Evolutionary conservation across 2,888 invertebrate species (phyloP).

Genomic region (Cephus runcator): DNA sequence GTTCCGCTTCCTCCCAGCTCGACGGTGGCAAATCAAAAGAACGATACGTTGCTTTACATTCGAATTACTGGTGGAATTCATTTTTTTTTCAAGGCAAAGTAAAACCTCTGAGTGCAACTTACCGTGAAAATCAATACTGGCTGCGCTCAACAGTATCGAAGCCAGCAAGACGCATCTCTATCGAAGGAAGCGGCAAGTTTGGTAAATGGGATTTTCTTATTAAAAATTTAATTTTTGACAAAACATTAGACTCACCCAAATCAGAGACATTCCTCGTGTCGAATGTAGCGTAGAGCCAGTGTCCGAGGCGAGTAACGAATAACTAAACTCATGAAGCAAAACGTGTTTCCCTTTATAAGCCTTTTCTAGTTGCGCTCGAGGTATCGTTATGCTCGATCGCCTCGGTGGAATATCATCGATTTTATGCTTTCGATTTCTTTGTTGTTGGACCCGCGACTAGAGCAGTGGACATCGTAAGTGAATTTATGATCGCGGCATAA

Average conservation of each 20-base stretch:
- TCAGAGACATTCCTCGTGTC: neutral
- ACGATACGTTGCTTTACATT: neutral
- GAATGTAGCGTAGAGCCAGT: neutral
- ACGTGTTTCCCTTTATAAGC: conserved; percentile 14
- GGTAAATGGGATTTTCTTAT: neutral
- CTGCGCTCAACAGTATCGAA: neutral
- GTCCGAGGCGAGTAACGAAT: conserved; percentile 6
- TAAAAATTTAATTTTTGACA: too few relatives aligned
- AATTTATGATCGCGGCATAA: too few relatives aligned
- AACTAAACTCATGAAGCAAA: conserved; percentile 12
- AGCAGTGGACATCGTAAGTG: too few relatives aligned
- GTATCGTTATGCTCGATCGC: neutral
- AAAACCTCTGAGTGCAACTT: neutral
- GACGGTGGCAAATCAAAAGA: conserved; percentile 12
- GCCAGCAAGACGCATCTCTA: conserved; percentile 12
- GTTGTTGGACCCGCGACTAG: neutral
- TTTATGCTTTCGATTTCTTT: conserved; percentile 18
- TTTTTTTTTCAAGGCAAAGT: neutral
- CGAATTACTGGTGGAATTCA: neutral
- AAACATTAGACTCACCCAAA: neutral
- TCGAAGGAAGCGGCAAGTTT: neutral
- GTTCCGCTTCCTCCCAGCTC: conserved; percentile 18
- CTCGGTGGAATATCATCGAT: conserved; percentile 11
- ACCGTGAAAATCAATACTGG: conserved; percentile 14
- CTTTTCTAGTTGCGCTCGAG: conserved; percentile 8